phyloP scores from a whole-genome alignment of 2,113 vertebrate genomes.

The Bubo blakistoni region DNA sequence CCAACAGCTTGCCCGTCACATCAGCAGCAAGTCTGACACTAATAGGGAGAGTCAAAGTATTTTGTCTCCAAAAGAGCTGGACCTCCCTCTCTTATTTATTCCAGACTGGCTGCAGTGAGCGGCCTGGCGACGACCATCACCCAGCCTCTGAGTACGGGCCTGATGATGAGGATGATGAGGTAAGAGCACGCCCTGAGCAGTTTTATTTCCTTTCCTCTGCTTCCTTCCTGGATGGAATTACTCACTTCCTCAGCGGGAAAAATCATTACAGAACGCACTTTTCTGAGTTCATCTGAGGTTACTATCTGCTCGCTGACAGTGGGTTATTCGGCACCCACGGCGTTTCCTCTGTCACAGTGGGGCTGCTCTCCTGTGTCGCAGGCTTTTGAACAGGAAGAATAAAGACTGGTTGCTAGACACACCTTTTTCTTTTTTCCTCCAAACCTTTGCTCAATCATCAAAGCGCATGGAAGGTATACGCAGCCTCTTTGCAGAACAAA shows the following conservation, averaged over 20 bases:
- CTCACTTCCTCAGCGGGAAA: slow-evolving; percentile 54
- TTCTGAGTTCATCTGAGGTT: background rate
- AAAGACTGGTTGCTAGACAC: background rate
- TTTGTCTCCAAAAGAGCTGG: background rate
- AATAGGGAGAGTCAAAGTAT: accelerated
- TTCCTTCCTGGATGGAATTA: slow-evolving; percentile 46
- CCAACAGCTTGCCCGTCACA: background rate
- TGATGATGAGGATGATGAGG: background rate
- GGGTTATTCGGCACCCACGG: accelerated
- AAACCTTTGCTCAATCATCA: background rate
- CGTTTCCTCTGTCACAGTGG: background rate
- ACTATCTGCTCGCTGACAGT: background rate
- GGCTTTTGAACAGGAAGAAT: background rate
- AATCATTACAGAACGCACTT: background rate
- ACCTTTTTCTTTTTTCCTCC: background rate
- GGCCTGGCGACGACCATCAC: background rate
- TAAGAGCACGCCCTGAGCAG: background rate
- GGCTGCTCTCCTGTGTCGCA: background rate
- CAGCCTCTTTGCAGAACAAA: background rate
- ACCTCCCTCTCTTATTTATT: background rate
- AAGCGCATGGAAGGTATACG: accelerated
- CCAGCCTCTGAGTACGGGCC: background rate
- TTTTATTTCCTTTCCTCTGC: background rate
- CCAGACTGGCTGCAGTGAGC: background rate
- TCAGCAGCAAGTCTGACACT: background rate